Base-by-base conservation (phyloP, 64 coral and sea anemone genomes). In the Astreopora myriophthalma region DNA sequence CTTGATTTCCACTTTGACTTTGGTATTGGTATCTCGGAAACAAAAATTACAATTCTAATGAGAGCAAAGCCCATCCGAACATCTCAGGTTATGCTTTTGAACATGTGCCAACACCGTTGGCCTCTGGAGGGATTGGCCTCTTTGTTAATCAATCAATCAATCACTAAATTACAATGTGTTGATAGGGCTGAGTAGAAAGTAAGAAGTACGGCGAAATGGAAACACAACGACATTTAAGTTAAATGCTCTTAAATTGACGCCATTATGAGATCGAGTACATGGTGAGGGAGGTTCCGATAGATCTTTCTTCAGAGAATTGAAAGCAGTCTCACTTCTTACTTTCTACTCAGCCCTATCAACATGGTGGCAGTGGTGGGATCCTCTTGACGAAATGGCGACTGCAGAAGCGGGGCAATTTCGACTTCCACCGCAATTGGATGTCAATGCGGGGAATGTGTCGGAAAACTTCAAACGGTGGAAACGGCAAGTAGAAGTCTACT, bases 401-500 rank as follows among this genome's bases (percentile, higher is more conserved):
- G 20, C 12, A 52, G 74, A 68, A 32, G 46, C 65, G 23, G 77
- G 44, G 10, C 66, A 92, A 37, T 71, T 80, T 67, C 26, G 78
- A 73, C 25, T 84, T 57, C 88, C 88, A 22, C 74, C 88, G 31
- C 52, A 67, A 39, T 33, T 92, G 28, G 79, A 85, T 71, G 35
- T 84, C 48, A 84, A 62, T 75, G 36, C 89, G 1, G 68, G 68
- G 49, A 92, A 84, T 34, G 79, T 71, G 27, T 85, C 30, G 6
- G 51, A 80, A 27, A 91, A 81, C 44, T 81, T 70, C 38, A 91
- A 81, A 48, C 16, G 74, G 60, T 80, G 75, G 76, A 52, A 61
- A 66, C 49, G 87, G 20, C 73, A 89, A 89, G 55, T 89, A 1
- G 87, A 89, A 39, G 74, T 89, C 1, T 91, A 73, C 65, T 32